phyloP scores from a whole-genome alignment of 2,113 vertebrate genomes.

The Chelonoidis abingdonii region DNA sequence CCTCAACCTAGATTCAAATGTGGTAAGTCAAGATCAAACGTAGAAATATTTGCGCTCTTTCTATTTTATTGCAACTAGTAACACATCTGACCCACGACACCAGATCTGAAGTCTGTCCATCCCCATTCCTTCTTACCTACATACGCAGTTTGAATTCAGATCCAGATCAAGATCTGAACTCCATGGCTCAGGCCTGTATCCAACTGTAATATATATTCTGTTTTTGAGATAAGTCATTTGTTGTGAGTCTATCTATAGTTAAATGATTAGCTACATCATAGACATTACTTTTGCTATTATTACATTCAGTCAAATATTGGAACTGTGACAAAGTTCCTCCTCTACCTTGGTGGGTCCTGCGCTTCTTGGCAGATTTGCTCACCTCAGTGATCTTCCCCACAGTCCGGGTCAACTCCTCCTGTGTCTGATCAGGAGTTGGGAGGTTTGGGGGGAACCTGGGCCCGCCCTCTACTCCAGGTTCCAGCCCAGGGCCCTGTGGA shows the following conservation, averaged over 20 bases:
- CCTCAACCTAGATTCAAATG: not conserved
- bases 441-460: too few relatives aligned
- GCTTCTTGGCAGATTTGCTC: too few relatives aligned
- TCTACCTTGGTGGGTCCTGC: too few relatives aligned
- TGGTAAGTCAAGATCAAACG: not conserved
- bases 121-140: not conserved
- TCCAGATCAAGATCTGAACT: not conserved
- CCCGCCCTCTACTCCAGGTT: too few relatives aligned
- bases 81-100: not conserved
- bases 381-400: too few relatives aligned
- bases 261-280: not conserved
- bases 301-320: not conserved
- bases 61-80: not conserved
- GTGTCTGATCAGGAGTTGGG: too few relatives aligned
- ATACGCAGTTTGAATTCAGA: not conserved
- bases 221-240: not conserved
- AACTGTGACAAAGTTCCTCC: not conserved
- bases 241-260: not conserved
- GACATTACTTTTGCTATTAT: not conserved
- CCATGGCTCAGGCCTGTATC: not conserved
- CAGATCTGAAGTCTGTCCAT: not conserved
- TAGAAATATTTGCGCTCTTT: not conserved
- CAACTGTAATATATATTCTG: not conserved
- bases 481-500: too few relatives aligned
- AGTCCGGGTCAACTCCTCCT: too few relatives aligned